Base-by-base conservation (phyloP, 2,888 invertebrate species). In the Leptogaster cylindrica region DNA sequence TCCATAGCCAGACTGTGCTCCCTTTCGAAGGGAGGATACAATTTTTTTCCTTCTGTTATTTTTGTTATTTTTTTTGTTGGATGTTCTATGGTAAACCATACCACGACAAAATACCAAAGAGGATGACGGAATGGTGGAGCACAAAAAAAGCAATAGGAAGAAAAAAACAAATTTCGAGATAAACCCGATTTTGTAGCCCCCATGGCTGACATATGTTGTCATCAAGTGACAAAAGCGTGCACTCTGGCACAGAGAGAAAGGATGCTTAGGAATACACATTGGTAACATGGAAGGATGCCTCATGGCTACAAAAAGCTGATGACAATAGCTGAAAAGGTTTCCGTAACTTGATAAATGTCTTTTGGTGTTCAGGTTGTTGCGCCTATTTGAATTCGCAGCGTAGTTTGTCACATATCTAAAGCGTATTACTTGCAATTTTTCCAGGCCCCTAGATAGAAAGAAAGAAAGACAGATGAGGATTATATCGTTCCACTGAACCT, bases 331-430 rank as follows among this genome's bases (percentile, higher is more conserved):
- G 58, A 58, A 58, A 58, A 58, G 58, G 23, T 58, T 58, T 58
- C 58, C 58, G 58, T 41, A 58, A 41, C 58, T 58, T 58, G 58
- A 58, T 58, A 58, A 58, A 58, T 58, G 58, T 58, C 58, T 58
- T 58, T 41, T 39, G 39, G 58, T 58, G 58, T 58, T 58, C 58
- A 58, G 58, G 58, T 58, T 58, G 58, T 58, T 58, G 58, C 58
- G 58, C 41, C 39, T 39, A 39, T 58, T 25, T 58, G 41, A 39
- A 58, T 58, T 25, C 39, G 41, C 3, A 31, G 10, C 16, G 39
- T 58, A 25, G 58, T 58, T 39, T 58, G 58, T 41, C 58, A 41
- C 39, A 23, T 58, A 28, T n/a, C n/a, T 41, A 58, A 58, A 41
- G 58, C 39, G 39, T 39, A 58, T 58, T 58, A 58, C 58, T 58